Evolutionary conservation across 1,140 invertebrate species (phyloP).

Genomic region (Diorhabda sublineata): DNA sequence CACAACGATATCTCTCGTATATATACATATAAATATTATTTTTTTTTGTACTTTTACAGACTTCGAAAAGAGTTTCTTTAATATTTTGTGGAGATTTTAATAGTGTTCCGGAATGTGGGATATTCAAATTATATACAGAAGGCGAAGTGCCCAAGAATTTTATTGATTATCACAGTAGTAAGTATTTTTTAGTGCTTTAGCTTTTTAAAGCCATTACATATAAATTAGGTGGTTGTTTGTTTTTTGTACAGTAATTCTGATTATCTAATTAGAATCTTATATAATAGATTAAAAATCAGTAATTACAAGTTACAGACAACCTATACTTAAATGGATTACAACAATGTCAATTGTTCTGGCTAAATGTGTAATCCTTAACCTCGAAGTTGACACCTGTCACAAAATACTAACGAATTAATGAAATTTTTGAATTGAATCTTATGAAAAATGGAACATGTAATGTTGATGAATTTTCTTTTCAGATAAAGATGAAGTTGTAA

Average conservation of each 20-base stretch:
- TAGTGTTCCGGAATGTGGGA: constrained; percentile 74
- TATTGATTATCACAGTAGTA: constrained; percentile 75
- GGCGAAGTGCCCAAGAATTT: constrained; percentile 59
- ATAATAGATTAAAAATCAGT: too few relatives aligned
- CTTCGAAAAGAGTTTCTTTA: constrained; percentile 55
- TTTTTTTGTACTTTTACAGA: constrained; percentile 45
- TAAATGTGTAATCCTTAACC: too few relatives aligned
- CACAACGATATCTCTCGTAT: neutral
- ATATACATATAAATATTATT: neutral
- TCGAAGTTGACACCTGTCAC: neutral
- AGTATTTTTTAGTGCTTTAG: constrained; percentile 42
- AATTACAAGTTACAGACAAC: too few relatives aligned
- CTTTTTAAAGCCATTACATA: too few relatives aligned
- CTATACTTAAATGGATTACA: too few relatives aligned
- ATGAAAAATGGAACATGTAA: neutral
- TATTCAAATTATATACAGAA: constrained; percentile 72
- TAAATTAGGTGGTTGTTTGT: too few relatives aligned
- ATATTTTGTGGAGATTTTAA: constrained; percentile 86
- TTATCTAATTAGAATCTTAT: too few relatives aligned
- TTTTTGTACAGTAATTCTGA: too few relatives aligned
- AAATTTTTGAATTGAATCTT: neutral
- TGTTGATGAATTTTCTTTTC: constrained; percentile 22
- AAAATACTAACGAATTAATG: neutral
- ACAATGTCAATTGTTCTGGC: too few relatives aligned
- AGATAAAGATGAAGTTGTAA: constrained; percentile 64